These are phyloP conservation scores for Ectropis grisescens DNA, from an alignment of 1,140 invertebrate genomes.

Conservation along the genomic window DNA sequence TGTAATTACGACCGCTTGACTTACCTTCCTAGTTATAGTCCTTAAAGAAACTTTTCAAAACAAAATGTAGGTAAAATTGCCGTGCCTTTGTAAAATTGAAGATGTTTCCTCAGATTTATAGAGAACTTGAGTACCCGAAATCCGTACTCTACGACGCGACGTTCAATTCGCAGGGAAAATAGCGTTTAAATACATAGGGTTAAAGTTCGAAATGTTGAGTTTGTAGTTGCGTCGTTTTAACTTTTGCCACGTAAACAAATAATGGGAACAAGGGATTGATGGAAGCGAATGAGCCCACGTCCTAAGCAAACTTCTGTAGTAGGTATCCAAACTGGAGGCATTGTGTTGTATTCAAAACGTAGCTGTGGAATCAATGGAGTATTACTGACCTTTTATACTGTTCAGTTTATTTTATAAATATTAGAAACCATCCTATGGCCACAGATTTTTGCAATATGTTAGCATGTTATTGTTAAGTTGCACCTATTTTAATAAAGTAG, in stretches of 20 bases:
- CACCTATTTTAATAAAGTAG: no score
- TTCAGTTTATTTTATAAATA: slow-evolving; percentile 22
- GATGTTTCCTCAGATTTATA: slow-evolving; percentile 19
- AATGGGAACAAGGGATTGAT: slow-evolving; percentile 48
- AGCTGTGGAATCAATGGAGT: slow-evolving; percentile 15
- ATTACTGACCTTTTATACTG: slow-evolving; percentile 25
- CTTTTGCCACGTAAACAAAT: slow-evolving; percentile 39
- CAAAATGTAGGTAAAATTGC: no score
- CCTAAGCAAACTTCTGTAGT: slow-evolving; percentile 50
- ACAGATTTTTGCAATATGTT: no score
- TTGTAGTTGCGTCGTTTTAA: slow-evolving; percentile 20
- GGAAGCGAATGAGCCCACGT: slow-evolving; percentile 42
- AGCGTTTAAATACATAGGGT: slow-evolving; percentile 1
- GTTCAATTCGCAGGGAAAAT: no score
- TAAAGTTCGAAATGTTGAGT: slow-evolving; percentile 12
- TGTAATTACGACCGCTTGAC: slow-evolving; percentile 8
- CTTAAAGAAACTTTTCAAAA: slow-evolving; percentile 9
- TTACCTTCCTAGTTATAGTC: slow-evolving; percentile 1
- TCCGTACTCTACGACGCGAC: no score
- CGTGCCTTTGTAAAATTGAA: slow-evolving; percentile 19
- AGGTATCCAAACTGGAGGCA: slow-evolving; percentile 27
- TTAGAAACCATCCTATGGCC: no score
- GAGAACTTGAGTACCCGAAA: slow-evolving; percentile 14
- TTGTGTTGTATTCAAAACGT: slow-evolving; percentile 32
- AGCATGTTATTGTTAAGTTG: no score